These are phyloP conservation scores for Phoenoteleia sp. DNA, from an alignment of 2,888 invertebrate species.

Conservation along the genomic window DNA sequence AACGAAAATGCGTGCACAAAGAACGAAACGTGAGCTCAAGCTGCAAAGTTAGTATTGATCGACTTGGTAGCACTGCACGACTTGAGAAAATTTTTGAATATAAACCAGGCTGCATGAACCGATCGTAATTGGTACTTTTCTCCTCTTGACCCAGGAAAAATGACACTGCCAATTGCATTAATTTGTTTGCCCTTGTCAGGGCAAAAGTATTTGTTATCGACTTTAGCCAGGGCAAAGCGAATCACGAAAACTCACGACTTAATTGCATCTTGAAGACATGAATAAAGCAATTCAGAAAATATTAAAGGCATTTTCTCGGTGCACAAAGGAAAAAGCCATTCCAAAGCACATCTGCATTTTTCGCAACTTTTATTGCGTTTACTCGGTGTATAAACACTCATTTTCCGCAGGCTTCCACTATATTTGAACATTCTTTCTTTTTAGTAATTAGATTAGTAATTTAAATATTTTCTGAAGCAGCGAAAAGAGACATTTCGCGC, in stretches of 20 bases:
- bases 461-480: constrained; percentile 4
- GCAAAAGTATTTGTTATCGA: too few species aligned
- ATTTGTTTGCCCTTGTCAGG: neutral
- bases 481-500: neutral
- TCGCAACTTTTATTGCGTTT: constrained; percentile 12
- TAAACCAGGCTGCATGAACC: constrained; percentile 7
- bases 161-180: constrained; percentile 25
- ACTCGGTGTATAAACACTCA: constrained; percentile 19
- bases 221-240: too few species aligned
- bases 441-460: constrained; percentile 19
- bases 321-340: constrained; percentile 18
- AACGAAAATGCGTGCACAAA: constrained; percentile 45
- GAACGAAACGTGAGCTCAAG: constrained; percentile 64
- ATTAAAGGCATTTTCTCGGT: constrained; percentile 23
- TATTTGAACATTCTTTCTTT: neutral
- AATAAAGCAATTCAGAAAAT: constrained; percentile 34
- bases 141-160: constrained; percentile 8
- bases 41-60: constrained; percentile 67
- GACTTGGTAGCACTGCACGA: constrained; percentile 33
- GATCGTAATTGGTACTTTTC: constrained; percentile 25
- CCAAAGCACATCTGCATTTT: constrained; percentile 2
- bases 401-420: constrained; percentile 1
- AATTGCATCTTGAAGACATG: constrained; percentile 22
- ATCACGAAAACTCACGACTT: constrained; percentile 17
- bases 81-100: constrained; percentile 54